phyloP scores from a whole-genome alignment of 2,113 vertebrate species.

The Saccopteryx bilineata region DNA sequence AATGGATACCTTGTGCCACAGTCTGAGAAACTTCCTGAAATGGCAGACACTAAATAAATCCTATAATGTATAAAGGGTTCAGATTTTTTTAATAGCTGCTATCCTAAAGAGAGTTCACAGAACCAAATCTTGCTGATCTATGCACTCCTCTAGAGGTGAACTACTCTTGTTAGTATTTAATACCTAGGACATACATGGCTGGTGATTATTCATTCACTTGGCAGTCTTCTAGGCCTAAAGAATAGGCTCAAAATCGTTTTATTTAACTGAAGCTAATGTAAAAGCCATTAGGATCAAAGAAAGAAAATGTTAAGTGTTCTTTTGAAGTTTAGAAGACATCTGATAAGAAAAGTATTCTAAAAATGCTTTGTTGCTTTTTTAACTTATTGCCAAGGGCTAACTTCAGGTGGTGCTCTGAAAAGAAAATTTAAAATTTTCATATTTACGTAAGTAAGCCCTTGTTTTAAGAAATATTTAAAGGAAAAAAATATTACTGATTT shows the following conservation, averaged over 20 bases:
- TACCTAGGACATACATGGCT: not conserved
- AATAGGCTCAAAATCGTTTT: constrained; percentile 12
- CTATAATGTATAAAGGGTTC: not conserved
- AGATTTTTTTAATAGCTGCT: not conserved
- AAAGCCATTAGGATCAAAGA: constrained; percentile 4
- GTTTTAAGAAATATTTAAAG: not conserved
- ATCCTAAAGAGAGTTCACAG: not conserved
- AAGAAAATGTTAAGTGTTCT: not conserved
- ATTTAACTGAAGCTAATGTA: constrained; percentile 33
- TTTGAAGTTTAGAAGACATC: not conserved
- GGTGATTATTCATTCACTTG: not conserved
- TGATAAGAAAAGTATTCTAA: constrained; percentile 19
- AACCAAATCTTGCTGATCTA: not conserved
- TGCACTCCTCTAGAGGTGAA: not conserved
- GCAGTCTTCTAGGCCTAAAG: not conserved
- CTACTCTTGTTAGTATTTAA: not conserved
- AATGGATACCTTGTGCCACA: not conserved
- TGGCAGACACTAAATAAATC: not conserved
- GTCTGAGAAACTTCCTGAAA: not conserved
- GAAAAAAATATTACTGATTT: not conserved
- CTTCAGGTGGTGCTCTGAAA: not conserved
- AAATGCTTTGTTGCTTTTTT: constrained; percentile 38
- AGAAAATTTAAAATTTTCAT: constrained; percentile 16
- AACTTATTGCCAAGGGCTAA: not conserved
- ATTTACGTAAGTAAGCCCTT: constrained; percentile 35